Percentiles rank a stretch among this genome's conserved stretches.
phyloP scores from a whole-genome alignment of 2,113 vertebrate genomes.

The Eulemur rufifrons region DNA sequence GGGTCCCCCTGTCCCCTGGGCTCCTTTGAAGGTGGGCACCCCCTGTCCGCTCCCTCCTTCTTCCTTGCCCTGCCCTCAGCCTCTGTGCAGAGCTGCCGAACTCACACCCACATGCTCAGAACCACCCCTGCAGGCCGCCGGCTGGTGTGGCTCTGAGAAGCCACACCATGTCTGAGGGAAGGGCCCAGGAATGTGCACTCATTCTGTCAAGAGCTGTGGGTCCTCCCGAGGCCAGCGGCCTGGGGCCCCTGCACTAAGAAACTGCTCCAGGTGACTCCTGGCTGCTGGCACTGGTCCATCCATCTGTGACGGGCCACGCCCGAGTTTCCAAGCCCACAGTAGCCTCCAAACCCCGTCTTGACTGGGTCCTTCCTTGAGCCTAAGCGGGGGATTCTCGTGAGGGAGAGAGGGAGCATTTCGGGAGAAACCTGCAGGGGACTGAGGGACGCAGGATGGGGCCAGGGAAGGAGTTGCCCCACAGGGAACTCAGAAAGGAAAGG shows the following conservation, averaged over 20 bases:
- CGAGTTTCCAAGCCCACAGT: not conserved
- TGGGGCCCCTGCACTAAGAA: not conserved
- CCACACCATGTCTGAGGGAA: not conserved
- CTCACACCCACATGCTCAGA: not conserved
- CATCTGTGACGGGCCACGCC: accelerated
- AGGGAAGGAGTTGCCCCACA: accelerated
- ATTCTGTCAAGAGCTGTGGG: not conserved
- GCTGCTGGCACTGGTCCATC: not conserved
- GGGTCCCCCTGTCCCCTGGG: not conserved
- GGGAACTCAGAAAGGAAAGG: not conserved
- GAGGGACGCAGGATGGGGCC: not conserved
- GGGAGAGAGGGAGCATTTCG: not conserved
- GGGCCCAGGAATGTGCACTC: not conserved
- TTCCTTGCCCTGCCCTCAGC: not conserved
- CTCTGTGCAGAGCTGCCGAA: not conserved
- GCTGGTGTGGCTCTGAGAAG: not conserved
- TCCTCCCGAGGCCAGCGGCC: not conserved
- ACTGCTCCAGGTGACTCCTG: not conserved
- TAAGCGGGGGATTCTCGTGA: not conserved
- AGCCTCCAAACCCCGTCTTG: not conserved
- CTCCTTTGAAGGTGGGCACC: not conserved
- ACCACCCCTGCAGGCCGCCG: not conserved
- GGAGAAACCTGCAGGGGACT: not conserved
- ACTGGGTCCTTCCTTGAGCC: not conserved
- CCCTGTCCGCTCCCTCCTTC: not conserved